Evolutionary conservation across 2,888 invertebrate genomes (phyloP).

Genomic region (Drosophila colorata): DNA sequence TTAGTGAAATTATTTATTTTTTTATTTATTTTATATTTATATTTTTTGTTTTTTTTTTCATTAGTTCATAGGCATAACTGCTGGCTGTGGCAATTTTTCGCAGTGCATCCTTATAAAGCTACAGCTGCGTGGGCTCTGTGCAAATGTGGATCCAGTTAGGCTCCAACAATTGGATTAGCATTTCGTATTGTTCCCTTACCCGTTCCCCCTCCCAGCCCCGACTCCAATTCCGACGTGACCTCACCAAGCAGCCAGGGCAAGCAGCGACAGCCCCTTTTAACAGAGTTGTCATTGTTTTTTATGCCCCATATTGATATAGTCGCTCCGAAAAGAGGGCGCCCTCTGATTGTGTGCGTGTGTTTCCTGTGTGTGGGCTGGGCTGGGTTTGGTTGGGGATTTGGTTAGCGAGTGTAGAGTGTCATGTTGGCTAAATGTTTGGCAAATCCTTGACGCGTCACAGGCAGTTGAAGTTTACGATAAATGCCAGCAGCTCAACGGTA

Average conservation of each 20-base stretch:
- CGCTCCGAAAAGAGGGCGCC: conserved; percentile 13
- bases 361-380: neutral
- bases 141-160: conserved; percentile 44
- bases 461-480: conserved; percentile 81
- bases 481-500: conserved; percentile 68
- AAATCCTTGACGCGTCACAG: conserved; percentile 79
- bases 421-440: conserved; percentile 78
- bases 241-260: neutral
- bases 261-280: conserved; percentile 19
- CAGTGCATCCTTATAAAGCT: conserved; percentile 52
- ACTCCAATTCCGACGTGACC: neutral
- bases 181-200: conserved; percentile 44
- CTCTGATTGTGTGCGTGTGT: neutral
- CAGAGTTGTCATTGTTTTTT: conserved; percentile 77
- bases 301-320: conserved; percentile 61
- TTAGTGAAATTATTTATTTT: too few species aligned
- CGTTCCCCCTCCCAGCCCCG: neutral
- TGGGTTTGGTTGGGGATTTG: neutral
- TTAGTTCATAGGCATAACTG: too few species aligned
- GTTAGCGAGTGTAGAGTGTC: conserved; percentile 67
- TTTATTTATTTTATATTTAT: too few species aligned
- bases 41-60: too few species aligned
- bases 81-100: conserved; percentile 1
- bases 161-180: conserved; percentile 74
- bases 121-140: conserved; percentile 37